Conservation (phyloP, 2,888 invertebrate species). For the Achlya flavicornis region DNA sequence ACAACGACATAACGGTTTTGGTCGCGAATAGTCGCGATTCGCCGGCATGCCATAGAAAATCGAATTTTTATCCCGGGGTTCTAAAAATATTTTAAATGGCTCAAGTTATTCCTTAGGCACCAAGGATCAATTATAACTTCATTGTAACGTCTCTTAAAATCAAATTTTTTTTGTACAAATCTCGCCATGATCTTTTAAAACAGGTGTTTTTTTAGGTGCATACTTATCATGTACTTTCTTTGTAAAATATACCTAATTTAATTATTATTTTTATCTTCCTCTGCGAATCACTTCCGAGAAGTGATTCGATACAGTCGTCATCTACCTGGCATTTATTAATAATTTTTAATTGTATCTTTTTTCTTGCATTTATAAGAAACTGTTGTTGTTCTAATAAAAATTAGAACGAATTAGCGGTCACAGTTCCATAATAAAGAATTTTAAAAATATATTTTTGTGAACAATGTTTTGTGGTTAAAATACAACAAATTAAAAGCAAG, state of each 20-base stretch:
- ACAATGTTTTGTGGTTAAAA: conserved; percentile 68
- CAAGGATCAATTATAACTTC: too few species aligned
- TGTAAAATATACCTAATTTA: neutral
- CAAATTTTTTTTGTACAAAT: too few species aligned
- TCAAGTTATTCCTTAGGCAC: too few species aligned
- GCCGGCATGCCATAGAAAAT: too few species aligned
- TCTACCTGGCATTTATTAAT: conserved; percentile 23
- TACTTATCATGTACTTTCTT: neutral
- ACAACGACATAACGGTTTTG: too few species aligned
- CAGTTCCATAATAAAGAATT: conserved; percentile 73
- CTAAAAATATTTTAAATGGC: too few species aligned
- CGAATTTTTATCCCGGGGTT: too few species aligned
- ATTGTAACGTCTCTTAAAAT: too few species aligned
- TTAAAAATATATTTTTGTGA: conserved; percentile 79
- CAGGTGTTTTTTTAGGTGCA: neutral
- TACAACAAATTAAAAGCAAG: conserved; percentile 41
- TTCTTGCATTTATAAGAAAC: conserved; percentile 29
- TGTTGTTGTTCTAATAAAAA: conserved; percentile 44
- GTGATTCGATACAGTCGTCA: neutral
- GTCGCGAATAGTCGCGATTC: too few species aligned
- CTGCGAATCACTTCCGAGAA: too few species aligned
- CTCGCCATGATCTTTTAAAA: too few species aligned
- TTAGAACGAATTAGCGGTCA: conserved; percentile 60
- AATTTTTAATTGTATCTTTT: conserved; percentile 15
- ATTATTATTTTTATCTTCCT: neutral